Percentiles rank a stretch among this genome's conserved stretches.
phyloP scores from a whole-genome alignment of 2,113 vertebrate genomes.

The Ginglymostoma cirratum region DNA sequence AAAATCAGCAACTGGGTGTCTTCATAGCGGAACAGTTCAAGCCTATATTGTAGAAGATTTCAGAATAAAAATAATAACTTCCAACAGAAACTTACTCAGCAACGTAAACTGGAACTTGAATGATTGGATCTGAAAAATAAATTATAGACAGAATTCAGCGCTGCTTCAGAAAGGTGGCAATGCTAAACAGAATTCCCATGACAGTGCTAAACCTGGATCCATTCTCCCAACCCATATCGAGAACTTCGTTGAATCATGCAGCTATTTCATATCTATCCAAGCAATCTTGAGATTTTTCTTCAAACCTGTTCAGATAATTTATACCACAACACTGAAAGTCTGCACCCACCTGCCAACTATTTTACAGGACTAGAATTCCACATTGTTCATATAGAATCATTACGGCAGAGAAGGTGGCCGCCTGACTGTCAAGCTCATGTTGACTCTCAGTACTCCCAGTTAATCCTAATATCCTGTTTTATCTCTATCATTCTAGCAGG shows the following conservation, averaged over 20 bases:
- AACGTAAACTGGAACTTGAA: constrained; percentile 79
- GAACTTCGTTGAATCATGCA: background rate
- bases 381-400: no score
- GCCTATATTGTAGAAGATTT: background rate
- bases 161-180: background rate
- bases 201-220: background rate
- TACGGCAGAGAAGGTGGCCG: no score
- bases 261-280: constrained; percentile 3
- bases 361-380: background rate
- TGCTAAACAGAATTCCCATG: background rate
- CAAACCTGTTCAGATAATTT: background rate
- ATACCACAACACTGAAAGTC: background rate
- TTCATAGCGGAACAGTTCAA: background rate
- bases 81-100: constrained; percentile 73
- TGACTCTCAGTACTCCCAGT: no score
- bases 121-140: constrained; percentile 75
- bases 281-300: background rate
- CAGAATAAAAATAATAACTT: background rate
- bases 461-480: no score
- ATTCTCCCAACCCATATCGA: background rate
- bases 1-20: background rate
- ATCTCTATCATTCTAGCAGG: no score
- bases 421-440: no score
- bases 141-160: background rate
- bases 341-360: background rate